These are phyloP conservation scores for Cyclophora albipunctata DNA, from an alignment of 2,888 invertebrate species.

Conservation along the genomic window DNA sequence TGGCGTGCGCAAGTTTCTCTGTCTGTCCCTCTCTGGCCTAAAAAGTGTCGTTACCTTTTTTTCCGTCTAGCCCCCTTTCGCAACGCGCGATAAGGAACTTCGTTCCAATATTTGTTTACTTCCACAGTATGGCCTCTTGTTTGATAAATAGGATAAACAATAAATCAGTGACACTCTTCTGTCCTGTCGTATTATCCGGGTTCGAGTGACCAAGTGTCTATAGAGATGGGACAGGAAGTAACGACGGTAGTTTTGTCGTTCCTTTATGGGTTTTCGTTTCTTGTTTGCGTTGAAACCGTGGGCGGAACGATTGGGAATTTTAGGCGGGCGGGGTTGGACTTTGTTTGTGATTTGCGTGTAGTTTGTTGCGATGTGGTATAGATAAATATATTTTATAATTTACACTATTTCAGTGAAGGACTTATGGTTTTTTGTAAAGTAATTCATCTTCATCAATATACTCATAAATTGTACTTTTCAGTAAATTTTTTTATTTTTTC, in stretches of 20 bases:
- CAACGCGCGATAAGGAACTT: too few relatives aligned
- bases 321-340: background rate
- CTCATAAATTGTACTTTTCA: too few relatives aligned
- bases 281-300: conserved; percentile 32
- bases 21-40: too few relatives aligned
- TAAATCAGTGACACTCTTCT: conserved; percentile 40
- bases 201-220: conserved; percentile 40
- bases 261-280: conserved; percentile 49
- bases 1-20: too few relatives aligned
- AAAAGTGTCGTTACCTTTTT: too few relatives aligned
- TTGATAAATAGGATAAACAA: conserved; percentile 57
- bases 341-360: conserved; percentile 4
- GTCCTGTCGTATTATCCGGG: conserved; percentile 30
- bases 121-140: conserved; percentile 22
- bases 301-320: conserved; percentile 10
- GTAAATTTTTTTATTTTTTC: too few relatives aligned
- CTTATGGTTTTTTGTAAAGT: too few relatives aligned
- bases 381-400: conserved; percentile 2
- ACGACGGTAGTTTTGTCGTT: conserved; percentile 44
- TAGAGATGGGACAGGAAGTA: conserved; percentile 41
- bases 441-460: too few relatives aligned
- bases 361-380: conserved; percentile 9
- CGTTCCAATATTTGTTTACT: too few relatives aligned
- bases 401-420: too few relatives aligned
- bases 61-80: too few relatives aligned